Percentiles rank a stretch among this genome's conserved stretches.
Conservation (phyloP, 2,113 vertebrate species). For the Dolichotis patagonum region DNA sequence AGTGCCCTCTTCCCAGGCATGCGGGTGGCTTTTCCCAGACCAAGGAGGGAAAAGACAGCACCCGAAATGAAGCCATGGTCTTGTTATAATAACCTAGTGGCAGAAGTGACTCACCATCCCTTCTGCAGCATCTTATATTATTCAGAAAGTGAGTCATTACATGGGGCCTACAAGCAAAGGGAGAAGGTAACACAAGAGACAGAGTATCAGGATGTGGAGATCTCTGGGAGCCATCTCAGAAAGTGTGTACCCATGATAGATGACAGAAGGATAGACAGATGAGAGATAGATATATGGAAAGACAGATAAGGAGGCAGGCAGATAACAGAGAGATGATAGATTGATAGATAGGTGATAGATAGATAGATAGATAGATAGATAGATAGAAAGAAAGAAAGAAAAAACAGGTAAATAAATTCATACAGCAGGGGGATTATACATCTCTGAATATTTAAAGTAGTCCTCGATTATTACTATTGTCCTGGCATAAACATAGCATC, state of each 20-base stretch:
- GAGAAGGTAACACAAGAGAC: background rate
- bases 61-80: background rate
- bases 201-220: background rate
- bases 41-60: background rate
- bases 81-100: background rate
- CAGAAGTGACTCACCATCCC: background rate
- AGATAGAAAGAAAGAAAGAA: too few species aligned
- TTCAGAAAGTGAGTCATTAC: conserved; percentile 1
- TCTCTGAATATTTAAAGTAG: background rate
- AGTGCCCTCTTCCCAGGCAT: background rate
- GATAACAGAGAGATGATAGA: too few species aligned
- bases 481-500: background rate
- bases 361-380: too few species aligned
- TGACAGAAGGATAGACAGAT: background rate
- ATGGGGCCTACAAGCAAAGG: background rate
- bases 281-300: background rate
- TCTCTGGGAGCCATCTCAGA: background rate
- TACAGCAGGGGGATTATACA: background rate
- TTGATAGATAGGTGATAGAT: too few species aligned
- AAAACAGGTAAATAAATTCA: background rate
- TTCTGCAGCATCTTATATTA: background rate
- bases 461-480: background rate
- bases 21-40: background rate
- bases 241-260: background rate
- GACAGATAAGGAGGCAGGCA: too few species aligned